Evolutionary conservation across 1,140 invertebrate species (phyloP), one percentile per base, ranked within the genome.

Genomic region (Armadillidium nasatum): DNA sequence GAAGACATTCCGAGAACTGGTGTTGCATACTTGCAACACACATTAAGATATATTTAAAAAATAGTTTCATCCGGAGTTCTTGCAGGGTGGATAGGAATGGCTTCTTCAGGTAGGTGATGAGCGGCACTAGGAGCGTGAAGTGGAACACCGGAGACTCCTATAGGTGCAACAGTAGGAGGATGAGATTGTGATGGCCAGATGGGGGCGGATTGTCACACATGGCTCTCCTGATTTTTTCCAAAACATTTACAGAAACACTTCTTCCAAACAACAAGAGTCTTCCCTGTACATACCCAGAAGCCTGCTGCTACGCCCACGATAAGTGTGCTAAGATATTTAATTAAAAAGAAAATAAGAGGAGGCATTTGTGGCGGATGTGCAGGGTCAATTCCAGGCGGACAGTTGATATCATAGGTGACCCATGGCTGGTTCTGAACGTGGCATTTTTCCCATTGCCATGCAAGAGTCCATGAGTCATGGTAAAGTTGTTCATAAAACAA

Each of bases 401-500:
- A 86, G 21, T 83, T 82, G 19, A 68, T 86, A 84, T 81, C 82
- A 73, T 83, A 86, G 68, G 83, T 78, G 22, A 78, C 76, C 60
- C 80, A 81, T 13, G 79, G 77, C 22, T 80, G 76, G 10, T 83
- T 79, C 19, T 79, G 79, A 11, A 73, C 91, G 7, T 60, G 50
- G 7, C 91, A 83, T 92, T 83, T 94, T 95, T 75, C 71, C 68
- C 80, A 54, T 74, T 82, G 82, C 94, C 94, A 96, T 15, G 92
- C 91, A n/a, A 92, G 83, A 91, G 95, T 94, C 82, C 82, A 82
- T 33, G 77, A 70, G 66, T 80, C 78, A 45, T 82, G 76, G 66
- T 75, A 69, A 22, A 77, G 74, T 86, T 96, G 95, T 86, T 99
- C 97, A 86, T 99, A 99, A 84, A 98, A 93, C 22, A 97, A 88